Conservation (phyloP, 2,888 invertebrate species). For the Caenorhabditis angaria region DNA sequence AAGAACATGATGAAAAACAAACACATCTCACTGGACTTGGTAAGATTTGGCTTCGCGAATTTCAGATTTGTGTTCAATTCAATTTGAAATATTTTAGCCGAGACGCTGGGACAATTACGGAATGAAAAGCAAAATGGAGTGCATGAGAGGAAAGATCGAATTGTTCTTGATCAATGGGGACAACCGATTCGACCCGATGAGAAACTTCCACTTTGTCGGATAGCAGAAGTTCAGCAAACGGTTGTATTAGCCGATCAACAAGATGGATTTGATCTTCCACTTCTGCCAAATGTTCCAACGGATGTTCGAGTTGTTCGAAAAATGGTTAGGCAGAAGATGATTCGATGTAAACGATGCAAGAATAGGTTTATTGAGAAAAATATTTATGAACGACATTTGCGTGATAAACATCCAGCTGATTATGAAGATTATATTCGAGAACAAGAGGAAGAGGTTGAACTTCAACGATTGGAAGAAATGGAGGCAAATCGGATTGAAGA, state of each 20-base stretch:
- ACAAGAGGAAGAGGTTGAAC: slow-evolving; percentile 43
- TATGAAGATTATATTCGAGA: slow-evolving; percentile 63
- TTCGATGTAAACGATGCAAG: slow-evolving; percentile 67
- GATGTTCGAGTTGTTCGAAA: slow-evolving; percentile 25
- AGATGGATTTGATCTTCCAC: slow-evolving; percentile 22
- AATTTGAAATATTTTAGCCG: slow-evolving; percentile 9
- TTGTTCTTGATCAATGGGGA: slow-evolving; percentile 18
- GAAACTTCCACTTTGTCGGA: slow-evolving; percentile 11
- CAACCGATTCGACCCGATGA: slow-evolving; percentile 3
- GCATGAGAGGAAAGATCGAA: slow-evolving; percentile 5
- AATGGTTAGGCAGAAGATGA: slow-evolving; percentile 61
- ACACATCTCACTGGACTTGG: slow-evolving; percentile 22
- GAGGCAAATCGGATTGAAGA: slow-evolving; percentile 70
- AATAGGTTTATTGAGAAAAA: slow-evolving; percentile 70
- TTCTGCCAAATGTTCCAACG: slow-evolving; percentile 15
- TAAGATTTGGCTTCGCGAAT: slow-evolving; percentile 1
- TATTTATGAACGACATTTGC: slow-evolving; percentile 68
- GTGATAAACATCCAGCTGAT: slow-evolving; percentile 66
- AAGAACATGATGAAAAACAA: slow-evolving; percentile 9
- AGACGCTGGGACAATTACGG: slow-evolving; percentile 12
- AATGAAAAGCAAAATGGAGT: not conserved
- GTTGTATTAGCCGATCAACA: slow-evolving; percentile 7
- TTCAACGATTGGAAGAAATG: slow-evolving; percentile 58
- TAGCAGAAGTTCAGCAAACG: slow-evolving; percentile 25
- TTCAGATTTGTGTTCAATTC: not conserved